Conservation (phyloP, 2,888 invertebrate species). For the Metalampra italica region DNA sequence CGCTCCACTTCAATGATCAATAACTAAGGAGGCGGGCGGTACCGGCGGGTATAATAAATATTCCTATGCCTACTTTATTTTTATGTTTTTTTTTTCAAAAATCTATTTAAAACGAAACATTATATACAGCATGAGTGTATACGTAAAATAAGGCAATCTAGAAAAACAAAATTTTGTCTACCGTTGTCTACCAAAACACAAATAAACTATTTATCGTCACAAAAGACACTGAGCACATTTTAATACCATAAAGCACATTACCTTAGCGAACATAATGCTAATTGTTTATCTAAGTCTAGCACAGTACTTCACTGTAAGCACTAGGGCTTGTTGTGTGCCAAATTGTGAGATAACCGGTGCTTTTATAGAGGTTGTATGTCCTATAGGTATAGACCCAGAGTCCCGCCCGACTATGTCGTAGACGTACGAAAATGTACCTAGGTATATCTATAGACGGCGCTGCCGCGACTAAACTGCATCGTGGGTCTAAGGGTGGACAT, state of each 20-base stretch:
- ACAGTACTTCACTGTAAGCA: conserved; percentile 54
- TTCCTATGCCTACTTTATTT: too few relatives aligned
- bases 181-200: background rate
- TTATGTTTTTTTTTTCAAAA: too few relatives aligned
- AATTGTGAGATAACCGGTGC: conserved; percentile 62
- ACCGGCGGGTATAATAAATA: too few relatives aligned
- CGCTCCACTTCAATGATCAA: too few relatives aligned
- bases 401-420: conserved; percentile 42
- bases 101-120: too few relatives aligned
- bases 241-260: conserved; percentile 26
- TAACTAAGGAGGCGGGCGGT: too few relatives aligned
- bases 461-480: conserved; percentile 53
- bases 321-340: conserved; percentile 68
- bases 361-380: conserved; percentile 66
- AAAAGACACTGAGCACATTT: background rate
- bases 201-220: background rate
- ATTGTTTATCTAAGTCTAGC: conserved; percentile 44
- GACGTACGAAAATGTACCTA: conserved; percentile 43
- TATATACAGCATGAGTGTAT: too few relatives aligned
- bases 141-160: background rate
- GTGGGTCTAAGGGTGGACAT: conserved; percentile 35
- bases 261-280: conserved; percentile 70
- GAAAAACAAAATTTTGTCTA: background rate
- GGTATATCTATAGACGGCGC: conserved; percentile 52
- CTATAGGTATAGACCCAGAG: conserved; percentile 57